Conservation (phyloP, 2,888 invertebrate species). For the Caenorhabditis virilis region DNA sequence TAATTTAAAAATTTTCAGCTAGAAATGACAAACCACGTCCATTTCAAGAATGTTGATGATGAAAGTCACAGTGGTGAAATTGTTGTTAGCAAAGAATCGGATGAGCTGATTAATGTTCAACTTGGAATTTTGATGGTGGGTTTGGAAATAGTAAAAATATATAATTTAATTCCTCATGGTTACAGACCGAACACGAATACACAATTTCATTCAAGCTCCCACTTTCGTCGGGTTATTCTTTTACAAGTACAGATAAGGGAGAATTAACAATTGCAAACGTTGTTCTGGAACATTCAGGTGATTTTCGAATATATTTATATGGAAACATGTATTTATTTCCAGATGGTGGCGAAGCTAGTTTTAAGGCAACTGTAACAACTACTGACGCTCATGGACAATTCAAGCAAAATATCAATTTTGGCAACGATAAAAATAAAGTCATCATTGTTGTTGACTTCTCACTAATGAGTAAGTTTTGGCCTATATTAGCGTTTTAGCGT, state of each 20-base stretch:
- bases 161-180: no score
- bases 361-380: conserved; percentile 1
- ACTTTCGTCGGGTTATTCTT: not conserved
- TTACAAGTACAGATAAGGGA: not conserved
- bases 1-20: not conserved
- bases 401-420: not conserved
- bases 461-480: conserved; percentile 5
- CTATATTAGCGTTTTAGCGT: no score
- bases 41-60: conserved; percentile 5
- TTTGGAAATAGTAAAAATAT: not conserved
- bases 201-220: conserved; percentile 3
- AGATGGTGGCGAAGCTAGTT: not conserved
- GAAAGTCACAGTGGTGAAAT: conserved; percentile 3
- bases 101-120: not conserved
- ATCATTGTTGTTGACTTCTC: not conserved
- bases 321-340: not conserved
- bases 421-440: not conserved
- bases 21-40: conserved; percentile 4
- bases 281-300: not conserved
- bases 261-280: not conserved
- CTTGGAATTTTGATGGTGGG: conserved; percentile 6
- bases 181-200: conserved; percentile 8
- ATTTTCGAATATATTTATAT: no score
- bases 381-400: conserved; percentile 5
- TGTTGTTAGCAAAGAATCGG: not conserved